Percentiles rank a stretch among this genome's conserved stretches.
Conservation (phyloP, 2,113 vertebrate species). For the Hydrolagus affinis region DNA sequence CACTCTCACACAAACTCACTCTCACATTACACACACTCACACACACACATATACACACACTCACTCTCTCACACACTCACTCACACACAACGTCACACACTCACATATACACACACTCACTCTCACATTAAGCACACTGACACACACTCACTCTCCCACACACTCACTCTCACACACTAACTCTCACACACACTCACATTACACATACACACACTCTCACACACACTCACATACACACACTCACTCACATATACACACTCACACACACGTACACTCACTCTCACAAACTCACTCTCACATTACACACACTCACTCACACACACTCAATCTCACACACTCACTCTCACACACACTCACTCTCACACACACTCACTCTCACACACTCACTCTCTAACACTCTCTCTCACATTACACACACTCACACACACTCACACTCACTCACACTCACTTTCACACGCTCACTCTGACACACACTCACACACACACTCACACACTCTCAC, state of each 20-base stretch:
- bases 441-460: background rate
- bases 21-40: background rate
- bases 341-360: background rate
- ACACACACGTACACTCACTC: too few species aligned
- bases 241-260: too few species aligned
- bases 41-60: background rate
- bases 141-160: too few species aligned
- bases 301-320: too few species aligned
- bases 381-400: background rate
- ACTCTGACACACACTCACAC: slow-evolving; percentile 1
- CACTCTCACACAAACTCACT: background rate
- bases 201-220: too few species aligned
- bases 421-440: background rate
- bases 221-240: too few species aligned
- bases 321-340: background rate
- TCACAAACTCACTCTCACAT: too few species aligned
- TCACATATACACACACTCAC: too few species aligned
- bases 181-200: too few species aligned
- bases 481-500: background rate
- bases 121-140: too few species aligned
- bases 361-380: background rate
- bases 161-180: background rate
- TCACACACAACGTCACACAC: too few species aligned
- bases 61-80: slow-evolving; percentile 8
- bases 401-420: slow-evolving; percentile 12